phyloP scores from a whole-genome alignment of 2,888 invertebrate genomes.

The Eupithecia vulgata region DNA sequence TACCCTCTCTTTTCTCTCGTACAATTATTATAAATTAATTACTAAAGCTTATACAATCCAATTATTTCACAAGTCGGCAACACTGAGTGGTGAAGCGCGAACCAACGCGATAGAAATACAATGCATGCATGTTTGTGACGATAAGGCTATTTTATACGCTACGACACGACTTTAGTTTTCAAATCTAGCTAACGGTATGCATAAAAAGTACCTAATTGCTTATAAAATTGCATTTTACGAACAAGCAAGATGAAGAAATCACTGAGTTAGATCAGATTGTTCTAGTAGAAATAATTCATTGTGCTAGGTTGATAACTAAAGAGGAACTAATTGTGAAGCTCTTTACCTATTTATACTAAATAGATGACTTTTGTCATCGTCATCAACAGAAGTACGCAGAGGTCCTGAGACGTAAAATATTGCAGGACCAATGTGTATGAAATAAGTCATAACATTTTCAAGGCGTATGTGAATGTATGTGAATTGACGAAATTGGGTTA shows the following conservation, averaged over 20 bases:
- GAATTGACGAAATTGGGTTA: no score
- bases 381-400: no score
- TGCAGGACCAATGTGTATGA: background rate
- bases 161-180: background rate
- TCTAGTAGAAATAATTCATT: background rate
- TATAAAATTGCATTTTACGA: background rate
- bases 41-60: conserved; percentile 35
- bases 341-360: background rate
- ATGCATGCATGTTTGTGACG: conserved; percentile 8
- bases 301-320: background rate
- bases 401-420: background rate
- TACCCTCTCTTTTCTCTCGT: background rate
- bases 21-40: conserved; percentile 35
- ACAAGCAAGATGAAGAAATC: background rate
- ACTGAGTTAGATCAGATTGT: background rate
- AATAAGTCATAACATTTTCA: no score
- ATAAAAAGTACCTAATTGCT: background rate
- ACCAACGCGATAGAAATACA: conserved; percentile 25
- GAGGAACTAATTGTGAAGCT: background rate
- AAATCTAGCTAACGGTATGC: background rate
- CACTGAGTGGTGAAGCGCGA: conserved; percentile 23
- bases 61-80: conserved; percentile 33
- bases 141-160: background rate
- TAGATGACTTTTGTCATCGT: background rate
- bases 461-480: no score